Conservation (phyloP, 2,797 vertebrate genomes). For the Erethizon dorsatum region DNA sequence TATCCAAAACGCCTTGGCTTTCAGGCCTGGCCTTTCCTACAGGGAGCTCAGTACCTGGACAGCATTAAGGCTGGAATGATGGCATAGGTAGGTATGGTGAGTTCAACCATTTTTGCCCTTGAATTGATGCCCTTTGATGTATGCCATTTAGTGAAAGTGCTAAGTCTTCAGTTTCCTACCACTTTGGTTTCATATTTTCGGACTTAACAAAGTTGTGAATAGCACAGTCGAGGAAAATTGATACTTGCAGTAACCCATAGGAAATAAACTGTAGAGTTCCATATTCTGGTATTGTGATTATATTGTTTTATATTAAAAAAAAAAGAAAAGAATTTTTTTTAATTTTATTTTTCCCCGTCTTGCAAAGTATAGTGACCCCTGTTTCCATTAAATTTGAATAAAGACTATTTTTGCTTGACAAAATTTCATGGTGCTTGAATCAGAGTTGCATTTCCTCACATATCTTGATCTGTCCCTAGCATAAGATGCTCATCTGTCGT, state of each 20-base stretch:
- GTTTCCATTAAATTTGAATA: slow-evolving; percentile 93
- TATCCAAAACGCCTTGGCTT: slow-evolving; percentile 75
- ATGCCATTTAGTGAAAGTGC: slow-evolving; percentile 91
- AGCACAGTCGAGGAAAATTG: slow-evolving; percentile 89
- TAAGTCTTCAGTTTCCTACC: slow-evolving; percentile 90
- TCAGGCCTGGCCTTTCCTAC: slow-evolving; percentile 83
- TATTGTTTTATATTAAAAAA: slow-evolving; percentile 92
- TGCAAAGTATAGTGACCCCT: slow-evolving; percentile 91
- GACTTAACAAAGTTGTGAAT: slow-evolving; percentile 90
- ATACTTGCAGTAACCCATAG: slow-evolving; percentile 90
- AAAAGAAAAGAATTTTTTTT: slow-evolving; percentile 88
- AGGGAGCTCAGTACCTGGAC: slow-evolving; percentile 69
- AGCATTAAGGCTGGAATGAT: slow-evolving; percentile 85
- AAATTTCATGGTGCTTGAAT: slow-evolving; percentile 87
- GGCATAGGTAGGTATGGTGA: slow-evolving; percentile 89
- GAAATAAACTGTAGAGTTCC: slow-evolving; percentile 89
- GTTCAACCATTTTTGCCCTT: slow-evolving; percentile 87
- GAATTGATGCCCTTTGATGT: slow-evolving; percentile 89
- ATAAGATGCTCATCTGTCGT: background rate
- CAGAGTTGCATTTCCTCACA: slow-evolving; percentile 66
- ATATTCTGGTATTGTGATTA: slow-evolving; percentile 92
- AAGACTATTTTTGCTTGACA: slow-evolving; percentile 94
- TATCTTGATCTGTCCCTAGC: background rate
- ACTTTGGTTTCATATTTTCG: slow-evolving; percentile 88
- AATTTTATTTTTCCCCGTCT: slow-evolving; percentile 91